phyloP scores from a whole-genome alignment of 1,140 invertebrate genomes.

The Centruroides vittatus region DNA sequence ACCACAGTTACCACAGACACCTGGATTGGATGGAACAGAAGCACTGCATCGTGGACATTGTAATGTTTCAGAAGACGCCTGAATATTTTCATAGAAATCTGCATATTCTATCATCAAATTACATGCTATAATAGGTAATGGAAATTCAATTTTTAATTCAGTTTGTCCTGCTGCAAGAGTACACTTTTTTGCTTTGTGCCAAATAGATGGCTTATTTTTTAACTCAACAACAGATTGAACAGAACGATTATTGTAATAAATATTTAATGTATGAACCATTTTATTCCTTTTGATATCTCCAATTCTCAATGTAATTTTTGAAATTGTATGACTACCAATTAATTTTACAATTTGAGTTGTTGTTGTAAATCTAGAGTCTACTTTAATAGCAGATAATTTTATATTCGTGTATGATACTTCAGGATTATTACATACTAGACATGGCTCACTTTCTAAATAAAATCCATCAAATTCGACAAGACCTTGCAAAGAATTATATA shows the following conservation, averaged over 20 bases:
- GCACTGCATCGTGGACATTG: constrained; percentile 93
- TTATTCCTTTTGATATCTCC: constrained; percentile 90
- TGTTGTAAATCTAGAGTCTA: constrained; percentile 94
- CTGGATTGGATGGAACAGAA: constrained; percentile 89
- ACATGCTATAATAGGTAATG: constrained; percentile 88
- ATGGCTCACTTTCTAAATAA: constrained; percentile 92
- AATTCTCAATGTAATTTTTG: constrained; percentile 81
- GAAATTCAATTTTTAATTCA: constrained; percentile 91
- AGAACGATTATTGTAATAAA: constrained; percentile 92
- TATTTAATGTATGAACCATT: constrained; percentile 91
- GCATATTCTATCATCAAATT: constrained; percentile 99
- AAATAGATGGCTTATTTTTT: constrained; percentile 86
- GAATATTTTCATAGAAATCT: constrained; percentile 86
- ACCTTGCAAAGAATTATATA: constrained; percentile 80
- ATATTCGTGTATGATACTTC: constrained; percentile 83
- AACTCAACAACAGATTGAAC: constrained; percentile 94
- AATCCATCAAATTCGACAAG: constrained; percentile 91
- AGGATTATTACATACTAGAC: constrained; percentile 92
- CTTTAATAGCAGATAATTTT: constrained; percentile 85
- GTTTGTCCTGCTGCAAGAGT: constrained; percentile 77
- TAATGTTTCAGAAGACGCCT: constrained; percentile 69
- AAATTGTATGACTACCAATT: constrained; percentile 85
- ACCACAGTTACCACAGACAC: constrained; percentile 93
- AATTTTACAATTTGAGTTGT: constrained; percentile 95
- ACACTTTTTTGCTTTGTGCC: constrained; percentile 92